Evolutionary conservation across 2,888 invertebrate genomes (phyloP).

Genomic region (Euclidia mi): DNA sequence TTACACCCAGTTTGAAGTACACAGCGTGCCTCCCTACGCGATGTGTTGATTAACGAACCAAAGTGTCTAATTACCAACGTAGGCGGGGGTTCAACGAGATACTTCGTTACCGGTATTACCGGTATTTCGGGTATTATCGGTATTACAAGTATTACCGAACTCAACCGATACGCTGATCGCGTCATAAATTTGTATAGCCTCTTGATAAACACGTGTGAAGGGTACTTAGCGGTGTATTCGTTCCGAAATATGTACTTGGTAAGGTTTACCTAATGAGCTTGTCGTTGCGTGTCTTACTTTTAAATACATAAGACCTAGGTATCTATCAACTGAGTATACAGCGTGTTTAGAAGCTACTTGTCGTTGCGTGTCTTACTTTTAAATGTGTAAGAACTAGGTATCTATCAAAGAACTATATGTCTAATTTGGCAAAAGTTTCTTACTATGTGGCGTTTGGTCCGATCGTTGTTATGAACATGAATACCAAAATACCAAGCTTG

Average conservation of each 20-base stretch:
- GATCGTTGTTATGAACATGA: no score
- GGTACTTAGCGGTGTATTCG: slow-evolving; percentile 9
- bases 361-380: no score
- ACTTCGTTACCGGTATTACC: slow-evolving; percentile 57
- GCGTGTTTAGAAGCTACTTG: no score
- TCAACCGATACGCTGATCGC: slow-evolving; percentile 48
- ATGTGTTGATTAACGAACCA: slow-evolving; percentile 28
- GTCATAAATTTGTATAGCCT: slow-evolving; percentile 43
- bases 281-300: no score
- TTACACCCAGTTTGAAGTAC: slow-evolving; percentile 5
- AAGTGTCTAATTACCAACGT: slow-evolving; percentile 48
- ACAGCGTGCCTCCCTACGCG: slow-evolving; percentile 4
- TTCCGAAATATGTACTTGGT: slow-evolving; percentile 23
- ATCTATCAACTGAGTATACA: no score
- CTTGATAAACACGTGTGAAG: slow-evolving; percentile 29
- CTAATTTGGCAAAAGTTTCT: no score
- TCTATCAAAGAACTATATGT: no score
- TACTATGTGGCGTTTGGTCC: no score
- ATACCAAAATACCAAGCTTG: no score
- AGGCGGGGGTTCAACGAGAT: slow-evolving; percentile 26
- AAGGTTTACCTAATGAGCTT: no score
- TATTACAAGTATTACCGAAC: slow-evolving; percentile 32
- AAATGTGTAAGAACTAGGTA: no score
- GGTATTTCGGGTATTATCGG: slow-evolving; percentile 31
- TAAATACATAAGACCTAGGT: no score